These are phyloP conservation scores for Zoanthus sociatus DNA, from an alignment of 92 coral and sea anemone species.

Conservation along the genomic window DNA sequence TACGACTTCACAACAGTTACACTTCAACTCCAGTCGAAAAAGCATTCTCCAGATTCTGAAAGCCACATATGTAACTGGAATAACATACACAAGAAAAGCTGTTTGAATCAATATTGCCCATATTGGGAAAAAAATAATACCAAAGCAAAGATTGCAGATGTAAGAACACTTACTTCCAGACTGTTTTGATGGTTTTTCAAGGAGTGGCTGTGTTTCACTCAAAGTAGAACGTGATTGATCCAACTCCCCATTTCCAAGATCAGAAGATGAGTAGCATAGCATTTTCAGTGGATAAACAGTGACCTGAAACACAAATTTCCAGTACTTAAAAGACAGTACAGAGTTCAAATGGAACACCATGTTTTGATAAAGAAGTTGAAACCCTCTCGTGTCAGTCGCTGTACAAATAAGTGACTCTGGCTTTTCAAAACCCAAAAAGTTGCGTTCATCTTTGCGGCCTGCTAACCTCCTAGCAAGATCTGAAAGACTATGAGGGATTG, in stretches of 20 bases:
- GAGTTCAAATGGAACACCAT: slow-evolving; percentile 95
- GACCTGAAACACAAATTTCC: slow-evolving; percentile 86
- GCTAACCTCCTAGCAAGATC: slow-evolving; percentile 91
- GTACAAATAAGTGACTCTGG: slow-evolving; percentile 76
- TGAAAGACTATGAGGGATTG: slow-evolving; percentile 93
- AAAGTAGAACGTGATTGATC: slow-evolving; percentile 33
- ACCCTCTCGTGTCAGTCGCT: slow-evolving; percentile 84
- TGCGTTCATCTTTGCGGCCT: slow-evolving; percentile 89
- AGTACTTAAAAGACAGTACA: slow-evolving; percentile 73
- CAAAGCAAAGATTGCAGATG: slow-evolving; percentile 58
- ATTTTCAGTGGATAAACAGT: slow-evolving; percentile 69
- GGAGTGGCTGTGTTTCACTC: slow-evolving; percentile 35
- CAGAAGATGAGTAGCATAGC: slow-evolving; percentile 62
- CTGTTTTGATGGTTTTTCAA: slow-evolving; percentile 12
- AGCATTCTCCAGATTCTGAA: slow-evolving; percentile 92
- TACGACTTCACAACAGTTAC: slow-evolving; percentile 80
- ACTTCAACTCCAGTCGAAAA: slow-evolving; percentile 81
- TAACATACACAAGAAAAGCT: slow-evolving; percentile 81
- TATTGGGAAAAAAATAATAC: slow-evolving; percentile 66
- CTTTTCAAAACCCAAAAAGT: slow-evolving; percentile 86
- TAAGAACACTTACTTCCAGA: slow-evolving; percentile 36
- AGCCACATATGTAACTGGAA: slow-evolving; percentile 93
- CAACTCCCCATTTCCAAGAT: slow-evolving; percentile 28
- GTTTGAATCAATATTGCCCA: slow-evolving; percentile 75
- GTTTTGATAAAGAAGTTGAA: slow-evolving; percentile 93